Percentiles rank a stretch among this genome's conserved stretches.
These are phyloP conservation scores for Limosa lapponica DNA, from an alignment of 2,797 vertebrate genomes.

Conservation along the genomic window DNA sequence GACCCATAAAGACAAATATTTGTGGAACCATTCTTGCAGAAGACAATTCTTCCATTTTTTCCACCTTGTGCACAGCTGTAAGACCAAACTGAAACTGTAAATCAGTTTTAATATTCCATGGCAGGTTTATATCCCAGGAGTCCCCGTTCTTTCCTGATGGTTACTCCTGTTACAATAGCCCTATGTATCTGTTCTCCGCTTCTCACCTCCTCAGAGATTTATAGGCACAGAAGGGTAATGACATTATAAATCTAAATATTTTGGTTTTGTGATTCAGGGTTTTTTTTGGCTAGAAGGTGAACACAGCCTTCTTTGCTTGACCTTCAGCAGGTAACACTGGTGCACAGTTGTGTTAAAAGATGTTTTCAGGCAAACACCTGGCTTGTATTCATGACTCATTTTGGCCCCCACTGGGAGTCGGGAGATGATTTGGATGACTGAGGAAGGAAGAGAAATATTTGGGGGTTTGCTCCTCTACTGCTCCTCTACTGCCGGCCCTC, in stretches of 20 bases:
- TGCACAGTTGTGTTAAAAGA: neutral
- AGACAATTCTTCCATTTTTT: slow-evolving; percentile 1
- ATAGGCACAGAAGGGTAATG: neutral
- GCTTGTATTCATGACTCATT: neutral
- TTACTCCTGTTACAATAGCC: neutral
- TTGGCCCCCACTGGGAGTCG: neutral
- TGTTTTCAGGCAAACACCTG: neutral
- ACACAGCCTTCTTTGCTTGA: neutral
- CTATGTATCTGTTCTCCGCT: neutral
- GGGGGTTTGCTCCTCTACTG: neutral
- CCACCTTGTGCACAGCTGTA: neutral
- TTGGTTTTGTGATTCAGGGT: neutral
- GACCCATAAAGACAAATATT: slow-evolving; percentile 30
- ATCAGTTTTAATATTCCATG: slow-evolving; percentile 27
- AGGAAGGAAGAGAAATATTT: neutral
- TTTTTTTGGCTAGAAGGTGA: neutral
- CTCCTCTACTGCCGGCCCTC: neutral
- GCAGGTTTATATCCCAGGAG: slow-evolving; percentile 25
- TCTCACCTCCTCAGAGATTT: neutral
- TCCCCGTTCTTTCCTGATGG: neutral
- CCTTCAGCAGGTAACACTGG: neutral
- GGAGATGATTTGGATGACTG: neutral
- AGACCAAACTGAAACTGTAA: slow-evolving; percentile 23
- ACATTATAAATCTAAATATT: neutral
- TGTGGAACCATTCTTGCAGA: slow-evolving; percentile 21